phyloP scores from a whole-genome alignment of 2,888 invertebrate genomes.

The Digitonthophagus gazella region DNA sequence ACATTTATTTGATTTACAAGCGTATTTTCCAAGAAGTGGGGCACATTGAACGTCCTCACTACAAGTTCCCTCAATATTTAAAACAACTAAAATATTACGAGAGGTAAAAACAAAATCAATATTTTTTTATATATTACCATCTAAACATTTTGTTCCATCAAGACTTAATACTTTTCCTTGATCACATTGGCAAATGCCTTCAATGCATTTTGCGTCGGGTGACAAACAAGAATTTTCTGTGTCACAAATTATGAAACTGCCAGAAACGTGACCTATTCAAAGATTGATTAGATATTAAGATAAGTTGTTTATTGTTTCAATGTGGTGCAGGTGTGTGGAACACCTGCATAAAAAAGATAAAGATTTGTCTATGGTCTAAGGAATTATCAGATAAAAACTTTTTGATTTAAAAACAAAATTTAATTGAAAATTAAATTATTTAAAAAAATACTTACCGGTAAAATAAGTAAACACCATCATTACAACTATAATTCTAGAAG shows the following conservation, averaged over 20 bases:
- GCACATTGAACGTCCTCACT: constrained; percentile 23
- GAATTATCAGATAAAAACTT: background rate
- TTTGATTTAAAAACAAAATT: background rate
- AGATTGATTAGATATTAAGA: background rate
- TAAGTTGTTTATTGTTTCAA: background rate
- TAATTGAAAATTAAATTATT: background rate
- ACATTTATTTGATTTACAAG: constrained; percentile 18
- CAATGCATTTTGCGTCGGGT: constrained; percentile 17
- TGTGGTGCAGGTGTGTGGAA: background rate
- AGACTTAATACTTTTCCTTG: constrained; percentile 12
- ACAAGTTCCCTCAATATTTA: constrained; percentile 19
- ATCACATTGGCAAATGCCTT: constrained; percentile 21
- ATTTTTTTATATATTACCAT: constrained; percentile 19
- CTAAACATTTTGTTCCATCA: constrained; percentile 20
- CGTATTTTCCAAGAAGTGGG: constrained; percentile 21
- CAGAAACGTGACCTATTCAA: background rate
- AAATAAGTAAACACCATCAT: background rate
- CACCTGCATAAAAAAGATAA: background rate
- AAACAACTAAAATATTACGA: constrained; percentile 13
- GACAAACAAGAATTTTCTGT: constrained; percentile 22
- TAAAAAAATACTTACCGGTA: background rate
- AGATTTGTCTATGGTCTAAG: background rate
- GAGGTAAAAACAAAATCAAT: background rate
- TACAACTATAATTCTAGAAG: too few relatives aligned
- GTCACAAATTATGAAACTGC: constrained; percentile 17